Evolutionary conservation across 2,113 vertebrate species (phyloP), one percentile per base, ranked within the genome.

Genomic region (Megaceryle torquata): DNA sequence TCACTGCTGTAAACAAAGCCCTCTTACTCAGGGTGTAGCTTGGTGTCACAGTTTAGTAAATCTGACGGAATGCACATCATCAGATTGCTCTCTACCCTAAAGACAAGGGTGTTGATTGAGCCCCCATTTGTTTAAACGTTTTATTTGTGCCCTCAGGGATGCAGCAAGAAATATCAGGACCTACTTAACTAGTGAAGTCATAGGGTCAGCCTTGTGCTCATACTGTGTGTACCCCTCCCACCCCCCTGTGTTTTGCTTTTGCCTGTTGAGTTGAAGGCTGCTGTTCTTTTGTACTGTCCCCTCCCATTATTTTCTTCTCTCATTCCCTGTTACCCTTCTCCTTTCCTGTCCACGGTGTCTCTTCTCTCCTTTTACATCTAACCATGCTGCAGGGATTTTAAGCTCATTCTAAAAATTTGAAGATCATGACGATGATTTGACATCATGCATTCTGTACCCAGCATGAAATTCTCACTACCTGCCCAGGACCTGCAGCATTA

Each of bases 101-200:
- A 92, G 77, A 72, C 44, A 54, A 35, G 17, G 57, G 41, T 33
- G 25, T 61, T 76, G 33, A 57, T 22, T 70, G 83, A 89, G 35
- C 26, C 70, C 50, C 51, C 9, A 41, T 84, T 90, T 81, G 29
- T 83, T 90, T 48, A 60, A 60, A 76, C 89, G 50, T 82, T 94
- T 92, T 74, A n/a, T 78, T 93, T 78, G 24, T 95, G 74, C 83
- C 90, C 76, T 71, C 48, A 37, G 95, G 92, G 92, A 85, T 92
- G 53, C 53, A 93, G 83, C 35, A 86, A 92, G 44, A 78, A 75
- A 31, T 88, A 79, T 37, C 65, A 86, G 46, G 86, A 86, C 83
- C 44, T 84, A 19, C 24, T 94, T 93, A 44, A 86, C 46, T 19
- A 71, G 53, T 95, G 89, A 96, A 89, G 74, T 96, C 94, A 95